Conservation (phyloP, 2,113 vertebrate species). For the Notiomystis cincta region DNA sequence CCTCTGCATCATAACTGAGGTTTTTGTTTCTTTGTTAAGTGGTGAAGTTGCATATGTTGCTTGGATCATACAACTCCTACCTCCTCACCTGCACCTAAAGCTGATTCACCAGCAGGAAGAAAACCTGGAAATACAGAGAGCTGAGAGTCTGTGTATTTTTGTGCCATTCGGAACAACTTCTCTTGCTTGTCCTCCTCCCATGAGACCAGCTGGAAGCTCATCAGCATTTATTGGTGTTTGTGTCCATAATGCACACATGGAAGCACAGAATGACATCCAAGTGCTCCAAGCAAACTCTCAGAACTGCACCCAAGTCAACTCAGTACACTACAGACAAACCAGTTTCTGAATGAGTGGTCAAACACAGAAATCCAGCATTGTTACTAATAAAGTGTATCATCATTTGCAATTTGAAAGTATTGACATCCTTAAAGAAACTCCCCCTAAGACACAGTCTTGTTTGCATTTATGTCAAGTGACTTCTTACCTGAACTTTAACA, state of each 20-base stretch:
- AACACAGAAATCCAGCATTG: neutral
- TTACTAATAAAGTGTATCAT: neutral
- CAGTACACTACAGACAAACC: fast-evolving
- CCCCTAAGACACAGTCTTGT: neutral
- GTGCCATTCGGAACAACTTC: neutral
- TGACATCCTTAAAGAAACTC: neutral
- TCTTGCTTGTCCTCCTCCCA: neutral
- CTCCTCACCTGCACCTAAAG: neutral
- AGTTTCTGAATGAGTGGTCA: neutral
- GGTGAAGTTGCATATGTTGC: neutral
- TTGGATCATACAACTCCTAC: neutral
- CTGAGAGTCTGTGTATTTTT: fast-evolving
- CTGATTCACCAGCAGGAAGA: neutral
- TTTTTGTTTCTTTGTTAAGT: neutral
- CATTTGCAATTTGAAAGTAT: neutral
- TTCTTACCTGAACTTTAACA: constrained; percentile 90
- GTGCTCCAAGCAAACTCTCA: neutral
- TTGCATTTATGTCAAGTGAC: neutral
- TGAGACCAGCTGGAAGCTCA: neutral
- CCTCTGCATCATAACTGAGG: neutral
- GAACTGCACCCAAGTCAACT: neutral
- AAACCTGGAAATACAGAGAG: neutral
- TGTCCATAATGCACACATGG: fast-evolving
- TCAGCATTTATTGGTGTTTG: neutral
- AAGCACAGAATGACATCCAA: neutral